A percentile compares a stretch with the other conserved stretches of the same genome.
These are phyloP conservation scores for Chouioia cunea DNA, from an alignment of 2,888 invertebrate genomes.

Conservation along the genomic window DNA sequence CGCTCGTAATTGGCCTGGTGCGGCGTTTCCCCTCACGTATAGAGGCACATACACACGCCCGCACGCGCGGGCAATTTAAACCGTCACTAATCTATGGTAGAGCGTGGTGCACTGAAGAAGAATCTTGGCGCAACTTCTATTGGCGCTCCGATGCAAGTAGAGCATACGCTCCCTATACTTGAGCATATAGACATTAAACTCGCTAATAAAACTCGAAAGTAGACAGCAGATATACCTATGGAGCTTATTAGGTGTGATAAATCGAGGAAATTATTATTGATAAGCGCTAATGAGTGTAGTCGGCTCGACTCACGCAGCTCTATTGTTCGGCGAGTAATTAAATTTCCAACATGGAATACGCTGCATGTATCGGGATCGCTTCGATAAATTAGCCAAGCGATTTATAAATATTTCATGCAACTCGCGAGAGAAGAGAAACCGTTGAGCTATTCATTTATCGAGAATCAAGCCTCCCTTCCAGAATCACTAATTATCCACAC, in stretches of 20 bases:
- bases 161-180: constrained; percentile 47
- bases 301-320: constrained; percentile 53
- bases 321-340: constrained; percentile 51
- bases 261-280: constrained; percentile 66
- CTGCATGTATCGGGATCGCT: neutral
- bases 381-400: constrained; percentile 2
- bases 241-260: constrained; percentile 64
- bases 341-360: neutral
- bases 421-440: neutral
- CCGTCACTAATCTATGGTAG: too few species aligned
- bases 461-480: neutral
- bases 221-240: constrained; percentile 33
- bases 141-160: constrained; percentile 47
- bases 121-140: too few species aligned
- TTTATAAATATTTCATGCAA: constrained; percentile 24
- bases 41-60: too few species aligned
- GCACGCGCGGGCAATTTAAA: too few species aligned
- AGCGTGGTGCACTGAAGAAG: too few species aligned
- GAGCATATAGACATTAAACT: constrained; percentile 16
- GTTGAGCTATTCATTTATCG: constrained; percentile 8
- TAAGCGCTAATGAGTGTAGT: constrained; percentile 62
- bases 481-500: too few species aligned
- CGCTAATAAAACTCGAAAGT: constrained; percentile 3
- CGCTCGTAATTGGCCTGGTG: constrained; percentile 33
- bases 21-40: constrained; percentile 37